Conservation (phyloP, 1,140 invertebrate species). For the Brachionus asplanchnoidis region DNA sequence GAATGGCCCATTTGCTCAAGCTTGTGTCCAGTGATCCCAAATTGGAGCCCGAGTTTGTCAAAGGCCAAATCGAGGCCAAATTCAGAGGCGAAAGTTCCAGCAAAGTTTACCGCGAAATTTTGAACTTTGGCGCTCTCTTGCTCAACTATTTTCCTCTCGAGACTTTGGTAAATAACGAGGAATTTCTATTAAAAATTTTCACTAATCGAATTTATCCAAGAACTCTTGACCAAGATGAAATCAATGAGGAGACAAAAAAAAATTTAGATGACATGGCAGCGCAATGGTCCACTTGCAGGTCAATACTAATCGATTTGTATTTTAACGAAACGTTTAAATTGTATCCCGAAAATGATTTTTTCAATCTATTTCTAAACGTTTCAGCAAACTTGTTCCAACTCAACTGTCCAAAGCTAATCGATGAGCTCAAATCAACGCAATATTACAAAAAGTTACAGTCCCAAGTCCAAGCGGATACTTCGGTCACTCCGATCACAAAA, state of each 20-base stretch:
- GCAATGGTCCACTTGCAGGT: background rate
- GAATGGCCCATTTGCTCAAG: background rate
- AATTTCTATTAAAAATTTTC: background rate
- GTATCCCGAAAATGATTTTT: conserved; percentile 13
- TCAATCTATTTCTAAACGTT: background rate
- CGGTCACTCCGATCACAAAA: background rate
- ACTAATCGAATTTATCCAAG: background rate
- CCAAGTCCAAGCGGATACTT: background rate
- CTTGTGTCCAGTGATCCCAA: background rate
- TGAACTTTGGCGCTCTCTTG: conserved; percentile 24
- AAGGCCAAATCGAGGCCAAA: background rate
- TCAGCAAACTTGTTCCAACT: background rate
- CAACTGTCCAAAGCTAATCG: background rate
- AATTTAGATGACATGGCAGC: background rate
- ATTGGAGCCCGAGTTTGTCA: conserved; percentile 19
- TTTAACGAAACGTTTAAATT: background rate
- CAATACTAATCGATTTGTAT: background rate
- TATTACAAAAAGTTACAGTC: conserved; percentile 7
- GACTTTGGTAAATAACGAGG: background rate
- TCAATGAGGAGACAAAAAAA: background rate
- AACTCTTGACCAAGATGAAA: background rate
- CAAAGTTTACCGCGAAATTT: background rate
- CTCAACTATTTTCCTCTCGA: conserved; percentile 19
- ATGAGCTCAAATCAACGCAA: background rate
- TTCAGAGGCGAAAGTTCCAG: background rate